Evolutionary conservation across 2,888 invertebrate genomes (phyloP).

Genomic region (Epsilonema sp.): DNA sequence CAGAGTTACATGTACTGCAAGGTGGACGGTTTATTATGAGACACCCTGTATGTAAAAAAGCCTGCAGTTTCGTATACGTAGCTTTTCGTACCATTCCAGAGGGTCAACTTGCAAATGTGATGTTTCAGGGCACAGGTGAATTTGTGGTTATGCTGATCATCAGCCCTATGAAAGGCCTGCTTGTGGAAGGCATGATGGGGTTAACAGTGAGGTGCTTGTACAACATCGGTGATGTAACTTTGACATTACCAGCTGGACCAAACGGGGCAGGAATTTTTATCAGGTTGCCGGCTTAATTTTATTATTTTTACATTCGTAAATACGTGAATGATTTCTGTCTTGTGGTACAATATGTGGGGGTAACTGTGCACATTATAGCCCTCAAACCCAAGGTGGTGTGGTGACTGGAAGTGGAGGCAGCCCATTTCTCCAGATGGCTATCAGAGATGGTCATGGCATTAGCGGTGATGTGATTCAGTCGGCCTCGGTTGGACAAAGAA

Average conservation of each 20-base stretch:
- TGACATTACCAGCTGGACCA: slow-evolving; percentile 17
- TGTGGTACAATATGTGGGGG: no score
- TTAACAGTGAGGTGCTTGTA: slow-evolving; percentile 16
- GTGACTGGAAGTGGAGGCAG: slow-evolving; percentile 21
- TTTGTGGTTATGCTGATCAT: slow-evolving; percentile 13
- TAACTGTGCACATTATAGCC: no score
- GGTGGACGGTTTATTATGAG: no score
- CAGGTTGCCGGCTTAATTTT: no score
- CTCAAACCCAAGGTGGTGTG: slow-evolving; percentile 14
- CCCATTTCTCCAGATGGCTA: slow-evolving; percentile 19
- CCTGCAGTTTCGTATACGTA: no score
- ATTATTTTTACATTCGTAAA: no score
- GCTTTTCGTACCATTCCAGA: no score
- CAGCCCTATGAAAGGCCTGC: slow-evolving; percentile 17
- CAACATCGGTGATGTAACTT: slow-evolving; percentile 18
- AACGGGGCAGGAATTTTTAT: slow-evolving; percentile 13
- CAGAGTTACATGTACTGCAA: no score
- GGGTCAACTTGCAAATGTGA: no score
- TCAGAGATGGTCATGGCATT: slow-evolving; percentile 23
- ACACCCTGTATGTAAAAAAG: no score
- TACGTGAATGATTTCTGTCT: no score
- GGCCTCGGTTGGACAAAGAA: slow-evolving; percentile 22
- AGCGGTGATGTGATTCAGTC: slow-evolving; percentile 13
- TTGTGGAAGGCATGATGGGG: slow-evolving; percentile 18
- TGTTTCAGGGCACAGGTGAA: slow-evolving; percentile 8